Conservation (phyloP, 1,140 invertebrate species). For the Drosophila sucinea region DNA sequence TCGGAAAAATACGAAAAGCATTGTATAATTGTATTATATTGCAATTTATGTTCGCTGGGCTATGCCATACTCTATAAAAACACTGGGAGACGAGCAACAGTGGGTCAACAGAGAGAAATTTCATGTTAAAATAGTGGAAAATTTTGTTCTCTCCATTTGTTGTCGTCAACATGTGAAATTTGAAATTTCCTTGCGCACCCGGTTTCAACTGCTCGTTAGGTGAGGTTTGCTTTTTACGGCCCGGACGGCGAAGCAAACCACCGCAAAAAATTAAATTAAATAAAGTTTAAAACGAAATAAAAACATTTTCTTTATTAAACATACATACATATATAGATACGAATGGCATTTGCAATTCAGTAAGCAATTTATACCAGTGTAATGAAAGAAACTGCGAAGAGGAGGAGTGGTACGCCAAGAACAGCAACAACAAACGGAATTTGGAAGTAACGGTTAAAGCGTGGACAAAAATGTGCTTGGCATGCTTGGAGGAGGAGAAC, state of each 20-base stretch:
- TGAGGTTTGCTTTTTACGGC: conserved; percentile 48
- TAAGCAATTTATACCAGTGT: conserved; percentile 38
- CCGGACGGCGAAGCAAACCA: conserved; percentile 34
- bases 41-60: too few species aligned
- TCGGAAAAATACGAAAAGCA: too few species aligned
- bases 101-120: too few species aligned
- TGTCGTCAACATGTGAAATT: conserved; percentile 33
- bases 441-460: conserved; percentile 68
- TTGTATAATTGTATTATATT: too few species aligned
- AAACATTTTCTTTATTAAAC: conserved; percentile 23
- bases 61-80: too few species aligned
- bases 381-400: conserved; percentile 35
- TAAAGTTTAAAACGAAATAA: conserved; percentile 38
- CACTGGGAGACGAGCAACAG: too few species aligned
- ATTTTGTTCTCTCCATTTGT: conserved; percentile 30
- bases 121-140: too few species aligned
- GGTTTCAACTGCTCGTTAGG: conserved; percentile 64
- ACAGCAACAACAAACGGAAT: conserved; percentile 39
- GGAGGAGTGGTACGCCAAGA: conserved; percentile 24
- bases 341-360: conserved; percentile 1
- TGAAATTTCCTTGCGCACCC: conserved; percentile 25
- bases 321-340: neutral
- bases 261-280: conserved; percentile 19
- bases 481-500: conserved; percentile 45
- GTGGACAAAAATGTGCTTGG: conserved; percentile 69